Evolutionary conservation across 1,140 invertebrate genomes (phyloP).

Genomic region (Cardiocondyla obscurior): DNA sequence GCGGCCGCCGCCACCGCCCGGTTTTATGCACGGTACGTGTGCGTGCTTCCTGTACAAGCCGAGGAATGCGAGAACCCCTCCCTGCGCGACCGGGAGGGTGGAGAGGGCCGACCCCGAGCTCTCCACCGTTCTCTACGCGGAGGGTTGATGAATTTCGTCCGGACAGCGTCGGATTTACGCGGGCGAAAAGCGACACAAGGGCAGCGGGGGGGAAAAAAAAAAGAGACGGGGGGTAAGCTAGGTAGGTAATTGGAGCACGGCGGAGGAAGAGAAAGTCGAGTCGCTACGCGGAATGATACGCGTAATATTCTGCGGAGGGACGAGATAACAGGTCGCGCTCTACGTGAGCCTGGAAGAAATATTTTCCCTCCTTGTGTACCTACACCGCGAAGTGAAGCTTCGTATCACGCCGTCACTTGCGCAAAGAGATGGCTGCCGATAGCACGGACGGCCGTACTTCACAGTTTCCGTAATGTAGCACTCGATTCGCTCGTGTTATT

Average conservation of each 20-base stretch:
- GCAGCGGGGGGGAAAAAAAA: neutral
- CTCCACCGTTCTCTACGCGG: conserved; percentile 25
- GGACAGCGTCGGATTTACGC: conserved; percentile 61
- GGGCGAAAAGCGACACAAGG: conserved; percentile 12
- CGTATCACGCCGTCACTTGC: conserved; percentile 12
- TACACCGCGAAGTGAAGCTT: conserved; percentile 53
- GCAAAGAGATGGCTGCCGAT: neutral
- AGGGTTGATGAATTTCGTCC: conserved; percentile 64
- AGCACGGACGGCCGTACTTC: neutral
- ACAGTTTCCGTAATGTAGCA: neutral
- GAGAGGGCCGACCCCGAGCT: neutral
- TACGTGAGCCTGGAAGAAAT: conserved; percentile 58
- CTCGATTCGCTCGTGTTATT: neutral
- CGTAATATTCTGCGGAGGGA: conserved; percentile 65
- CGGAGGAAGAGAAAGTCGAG: conserved; percentile 56
- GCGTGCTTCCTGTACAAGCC: conserved; percentile 63
- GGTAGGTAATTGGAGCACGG: conserved; percentile 65
- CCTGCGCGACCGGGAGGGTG: neutral
- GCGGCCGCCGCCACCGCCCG: neutral
- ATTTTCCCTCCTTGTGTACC: conserved; percentile 36
- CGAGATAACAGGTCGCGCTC: conserved; percentile 60
- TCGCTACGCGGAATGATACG: conserved; percentile 61
- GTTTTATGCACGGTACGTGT: conserved; percentile 62
- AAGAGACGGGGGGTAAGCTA: conserved; percentile 1
- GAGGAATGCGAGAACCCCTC: conserved; percentile 59